Evolutionary conservation across 2,113 vertebrate genomes (phyloP), one percentile per base, ranked within the genome.

Genomic region (Rhegmatorhina hoffmannsi): DNA sequence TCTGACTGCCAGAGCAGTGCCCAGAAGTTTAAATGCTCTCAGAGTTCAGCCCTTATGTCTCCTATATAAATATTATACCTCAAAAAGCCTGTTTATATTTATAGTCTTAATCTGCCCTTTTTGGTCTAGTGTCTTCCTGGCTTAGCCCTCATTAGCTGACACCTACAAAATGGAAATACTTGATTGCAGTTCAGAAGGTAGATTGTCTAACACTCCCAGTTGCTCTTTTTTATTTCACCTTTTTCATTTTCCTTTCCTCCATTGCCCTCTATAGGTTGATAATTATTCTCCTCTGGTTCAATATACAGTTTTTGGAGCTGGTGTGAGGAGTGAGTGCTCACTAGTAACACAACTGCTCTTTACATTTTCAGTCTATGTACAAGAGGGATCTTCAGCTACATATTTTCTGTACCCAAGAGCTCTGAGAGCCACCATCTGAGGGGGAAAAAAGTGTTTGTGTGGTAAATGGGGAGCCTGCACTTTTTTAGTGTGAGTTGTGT

Each of bases 181-280:
- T 55, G 47, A 70, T 55, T 84, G 66, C 70, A 43, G 33, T 69
- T 69, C 73, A 69, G 92, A 60, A 79, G 25, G 43, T 29, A 18
- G 3, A 49, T 67, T 87, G 66, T 72, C 33, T 70, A 20, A 79
- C 0, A 4, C 56, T 89, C 90, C 31, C 73, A 58, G n/a, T 68
- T 80, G 50, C 19, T 14, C 70, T 92, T 84, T 82, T 92, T 86
- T 93, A 47, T 49, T 92, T 86, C 77, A 92, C 91, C 80, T 92
- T 92, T 90, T 60, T 75, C 79, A 68, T 94, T 97, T 97, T 92
- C 85, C 94, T 97, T 95, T 92, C 92, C 95, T 95, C 95, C 93
- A 91, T 97, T 96, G 93, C 95, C 93, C 93, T 96, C 93, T 96
- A 96, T 96, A 92, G 95, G 93, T 89, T 94, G 96, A 79, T 92